Evolutionary conservation across 1,140 invertebrate species (phyloP).

Genomic region (Glossosoma conforme): DNA sequence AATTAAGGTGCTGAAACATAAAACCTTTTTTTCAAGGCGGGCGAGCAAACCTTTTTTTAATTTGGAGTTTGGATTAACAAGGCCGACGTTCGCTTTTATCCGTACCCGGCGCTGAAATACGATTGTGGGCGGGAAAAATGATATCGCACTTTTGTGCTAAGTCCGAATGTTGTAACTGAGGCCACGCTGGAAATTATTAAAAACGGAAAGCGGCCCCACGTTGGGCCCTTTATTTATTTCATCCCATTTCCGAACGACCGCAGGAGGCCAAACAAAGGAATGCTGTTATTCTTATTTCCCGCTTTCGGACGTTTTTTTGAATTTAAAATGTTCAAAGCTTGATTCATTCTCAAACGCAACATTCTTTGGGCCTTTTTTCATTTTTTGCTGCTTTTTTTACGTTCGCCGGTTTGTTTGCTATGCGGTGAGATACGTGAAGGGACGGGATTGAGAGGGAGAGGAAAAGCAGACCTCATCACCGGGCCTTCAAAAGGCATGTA

Average conservation of each 20-base stretch:
- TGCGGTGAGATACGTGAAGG: neutral
- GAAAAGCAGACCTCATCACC: too few species aligned
- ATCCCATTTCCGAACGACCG: constrained; percentile 15
- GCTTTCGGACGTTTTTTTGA: neutral
- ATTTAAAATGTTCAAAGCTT: neutral
- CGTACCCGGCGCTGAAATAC: constrained; percentile 13
- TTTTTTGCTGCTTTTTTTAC: neutral
- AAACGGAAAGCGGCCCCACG: constrained; percentile 16
- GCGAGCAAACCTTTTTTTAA: constrained; percentile 6
- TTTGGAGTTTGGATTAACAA: constrained; percentile 2
- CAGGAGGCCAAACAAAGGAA: constrained; percentile 19
- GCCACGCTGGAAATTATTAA: constrained; percentile 22
- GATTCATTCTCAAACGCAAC: neutral
- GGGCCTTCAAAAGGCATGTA: too few species aligned
- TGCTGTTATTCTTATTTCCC: constrained; percentile 8
- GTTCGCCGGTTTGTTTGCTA: neutral
- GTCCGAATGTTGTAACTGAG: constrained; percentile 21
- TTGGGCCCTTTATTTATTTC: constrained; percentile 20
- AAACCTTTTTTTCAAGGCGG: constrained; percentile 11
- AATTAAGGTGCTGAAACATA: constrained; percentile 11
- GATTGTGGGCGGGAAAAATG: constrained; percentile 17
- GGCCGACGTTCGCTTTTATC: neutral
- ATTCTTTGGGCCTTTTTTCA: neutral
- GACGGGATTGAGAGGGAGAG: neutral
- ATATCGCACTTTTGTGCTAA: constrained; percentile 23